Evolutionary conservation across 30 jellyfish, hydroid and myxozoan species (phyloP).

Genomic region (Hydractinia symbiolongicarpus): DNA sequence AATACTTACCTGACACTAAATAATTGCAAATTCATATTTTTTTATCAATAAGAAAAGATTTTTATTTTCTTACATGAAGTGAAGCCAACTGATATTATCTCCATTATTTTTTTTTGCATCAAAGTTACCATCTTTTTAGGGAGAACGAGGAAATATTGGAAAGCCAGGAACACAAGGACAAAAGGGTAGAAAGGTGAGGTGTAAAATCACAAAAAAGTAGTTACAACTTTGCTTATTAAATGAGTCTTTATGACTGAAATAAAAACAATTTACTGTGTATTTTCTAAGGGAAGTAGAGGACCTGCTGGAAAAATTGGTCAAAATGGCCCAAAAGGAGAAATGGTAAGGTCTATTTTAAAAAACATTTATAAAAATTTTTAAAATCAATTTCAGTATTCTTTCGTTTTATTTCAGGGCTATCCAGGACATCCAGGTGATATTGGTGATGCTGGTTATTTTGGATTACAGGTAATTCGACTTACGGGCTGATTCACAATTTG

Average conservation of each 20-base stretch:
- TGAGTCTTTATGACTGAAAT: background rate
- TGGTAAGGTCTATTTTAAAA: background rate
- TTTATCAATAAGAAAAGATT: too few species aligned
- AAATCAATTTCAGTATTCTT: background rate
- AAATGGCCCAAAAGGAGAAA: slow-evolving; percentile 11
- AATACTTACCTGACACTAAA: too few species aligned
- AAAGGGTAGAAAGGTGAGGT: slow-evolving; percentile 3
- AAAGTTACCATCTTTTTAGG: background rate
- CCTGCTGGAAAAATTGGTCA: background rate
- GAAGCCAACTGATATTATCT: too few species aligned
- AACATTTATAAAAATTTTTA: background rate
- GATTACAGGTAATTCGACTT: background rate
- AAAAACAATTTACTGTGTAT: background rate
- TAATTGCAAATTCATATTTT: too few species aligned
- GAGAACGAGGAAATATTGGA: slow-evolving; percentile 9
- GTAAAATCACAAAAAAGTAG: background rate
- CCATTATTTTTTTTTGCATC: background rate
- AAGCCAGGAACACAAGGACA: slow-evolving; percentile 2
- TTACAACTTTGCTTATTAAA: background rate
- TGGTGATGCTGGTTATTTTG: slow-evolving; percentile 10
- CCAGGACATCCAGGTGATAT: slow-evolving; percentile 16
- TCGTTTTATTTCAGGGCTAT: background rate
- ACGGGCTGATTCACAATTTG: too few species aligned
- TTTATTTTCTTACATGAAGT: too few species aligned
- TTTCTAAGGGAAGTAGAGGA: background rate